These are phyloP conservation scores for Brachionus calyciflorus DNA, from an alignment of 1,140 invertebrate genomes.

Conservation along the genomic window DNA sequence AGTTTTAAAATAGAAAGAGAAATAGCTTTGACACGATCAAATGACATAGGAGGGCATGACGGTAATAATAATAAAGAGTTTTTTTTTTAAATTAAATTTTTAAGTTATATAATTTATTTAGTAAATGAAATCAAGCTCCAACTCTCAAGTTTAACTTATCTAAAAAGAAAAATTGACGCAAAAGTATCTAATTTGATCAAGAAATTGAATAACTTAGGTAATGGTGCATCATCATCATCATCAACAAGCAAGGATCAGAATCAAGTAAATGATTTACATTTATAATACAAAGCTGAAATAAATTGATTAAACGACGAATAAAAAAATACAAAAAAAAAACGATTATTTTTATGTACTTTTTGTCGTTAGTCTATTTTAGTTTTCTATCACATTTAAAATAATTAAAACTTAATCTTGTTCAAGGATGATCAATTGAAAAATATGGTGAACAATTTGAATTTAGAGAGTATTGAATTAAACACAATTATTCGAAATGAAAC, in stretches of 20 bases:
- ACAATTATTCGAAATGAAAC: slow-evolving; percentile 77
- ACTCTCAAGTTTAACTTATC: slow-evolving; percentile 78
- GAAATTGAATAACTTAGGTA: slow-evolving; percentile 57
- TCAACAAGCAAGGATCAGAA: slow-evolving; percentile 49
- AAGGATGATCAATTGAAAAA: neutral
- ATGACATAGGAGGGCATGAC: slow-evolving; percentile 77
- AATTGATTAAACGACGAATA: too few relatives aligned
- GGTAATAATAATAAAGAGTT: slow-evolving; percentile 61
- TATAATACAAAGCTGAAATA: too few relatives aligned
- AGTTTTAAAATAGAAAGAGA: slow-evolving; percentile 74
- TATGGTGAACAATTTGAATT: slow-evolving; percentile 64
- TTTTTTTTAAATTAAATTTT: slow-evolving; percentile 24
- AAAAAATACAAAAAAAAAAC: too few relatives aligned
- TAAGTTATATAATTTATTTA: slow-evolving; percentile 50
- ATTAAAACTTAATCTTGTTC: neutral
- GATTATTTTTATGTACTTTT: too few relatives aligned
- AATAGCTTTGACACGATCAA: slow-evolving; percentile 73
- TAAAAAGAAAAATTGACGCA: slow-evolving; percentile 72
- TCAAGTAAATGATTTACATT: neutral
- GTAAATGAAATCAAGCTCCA: slow-evolving; percentile 78
- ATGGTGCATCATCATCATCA: slow-evolving; percentile 50
- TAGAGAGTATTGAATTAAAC: slow-evolving; percentile 71
- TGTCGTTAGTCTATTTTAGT: too few relatives aligned
- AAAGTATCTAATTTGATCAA: slow-evolving; percentile 65
- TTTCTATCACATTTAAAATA: too few relatives aligned